phyloP scores from a whole-genome alignment of 2,888 invertebrate genomes.

The Netelia melanura region DNA sequence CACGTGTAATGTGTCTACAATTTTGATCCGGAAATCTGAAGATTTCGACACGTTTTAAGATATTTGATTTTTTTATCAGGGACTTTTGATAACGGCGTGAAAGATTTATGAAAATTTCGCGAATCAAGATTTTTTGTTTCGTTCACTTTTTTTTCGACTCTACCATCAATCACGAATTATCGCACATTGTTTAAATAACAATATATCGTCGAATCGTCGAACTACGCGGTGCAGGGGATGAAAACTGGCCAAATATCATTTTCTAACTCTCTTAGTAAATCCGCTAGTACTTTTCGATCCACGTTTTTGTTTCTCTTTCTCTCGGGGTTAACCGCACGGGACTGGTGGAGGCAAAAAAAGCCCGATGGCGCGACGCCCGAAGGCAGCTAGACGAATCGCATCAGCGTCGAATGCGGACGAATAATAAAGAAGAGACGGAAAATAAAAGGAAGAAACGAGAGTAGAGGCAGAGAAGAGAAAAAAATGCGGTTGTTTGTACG shows the following conservation, averaged over 20 bases:
- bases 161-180: no score
- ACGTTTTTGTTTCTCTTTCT: neutral
- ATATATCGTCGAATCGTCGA: no score
- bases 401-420: neutral
- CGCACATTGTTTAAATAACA: no score
- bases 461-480: neutral
- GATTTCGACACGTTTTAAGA: neutral
- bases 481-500: constrained; percentile 43
- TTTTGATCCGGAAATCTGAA: neutral
- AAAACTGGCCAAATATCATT: no score
- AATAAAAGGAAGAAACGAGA: constrained; percentile 7
- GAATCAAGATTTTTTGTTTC: no score
- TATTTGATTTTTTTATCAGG: neutral
- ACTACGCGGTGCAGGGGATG: no score
- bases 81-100: no score
- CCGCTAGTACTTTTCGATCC: no score
- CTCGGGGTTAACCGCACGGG: neutral
- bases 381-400: constrained; percentile 62
- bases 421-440: constrained; percentile 54
- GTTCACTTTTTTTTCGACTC: no score
- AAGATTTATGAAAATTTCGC: no score
- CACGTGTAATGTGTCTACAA: neutral
- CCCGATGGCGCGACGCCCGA: constrained; percentile 10
- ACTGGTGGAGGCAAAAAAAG: neutral
- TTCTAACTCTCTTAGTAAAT: no score